Evolutionary conservation across 2,888 invertebrate genomes (phyloP).

Genomic region (Agrotis exclamationis): DNA sequence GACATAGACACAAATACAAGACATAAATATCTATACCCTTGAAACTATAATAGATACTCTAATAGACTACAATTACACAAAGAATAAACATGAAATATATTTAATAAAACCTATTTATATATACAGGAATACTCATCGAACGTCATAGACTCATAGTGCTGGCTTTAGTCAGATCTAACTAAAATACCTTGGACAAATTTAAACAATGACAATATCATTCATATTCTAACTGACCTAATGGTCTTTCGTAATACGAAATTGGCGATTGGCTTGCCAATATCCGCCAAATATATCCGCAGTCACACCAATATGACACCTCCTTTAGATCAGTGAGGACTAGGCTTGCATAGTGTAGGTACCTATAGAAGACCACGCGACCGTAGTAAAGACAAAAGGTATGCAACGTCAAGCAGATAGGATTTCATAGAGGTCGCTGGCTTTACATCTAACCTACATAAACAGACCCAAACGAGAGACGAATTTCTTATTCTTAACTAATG

Average conservation of each 20-base stretch:
- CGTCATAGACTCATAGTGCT: too few species aligned
- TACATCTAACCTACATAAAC: not conserved
- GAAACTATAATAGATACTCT: not conserved
- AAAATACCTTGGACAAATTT: too few species aligned
- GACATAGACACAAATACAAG: not conserved
- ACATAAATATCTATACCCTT: too few species aligned
- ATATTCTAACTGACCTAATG: too few species aligned
- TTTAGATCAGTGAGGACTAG: conserved; percentile 22
- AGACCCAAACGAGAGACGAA: not conserved
- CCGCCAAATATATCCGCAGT: not conserved
- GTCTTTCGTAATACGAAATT: too few species aligned
- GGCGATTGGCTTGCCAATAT: too few species aligned
- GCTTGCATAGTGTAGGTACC: conserved; percentile 1
- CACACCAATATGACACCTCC: conserved; percentile 5
- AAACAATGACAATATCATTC: too few species aligned
- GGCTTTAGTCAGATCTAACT: too few species aligned
- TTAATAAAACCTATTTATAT: too few species aligned
- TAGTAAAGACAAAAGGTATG: conserved; percentile 42
- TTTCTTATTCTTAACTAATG: not conserved
- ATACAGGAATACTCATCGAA: too few species aligned
- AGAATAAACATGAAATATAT: too few species aligned
- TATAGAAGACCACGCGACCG: conserved; percentile 48
- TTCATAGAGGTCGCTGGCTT: conserved; percentile 46
- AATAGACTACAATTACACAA: not conserved
- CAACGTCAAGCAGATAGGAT: conserved; percentile 15